Evolutionary conservation across 2,113 vertebrate species (phyloP), one percentile per base, ranked within the genome.

Genomic region (Protobothrops mucrosquamatus): DNA sequence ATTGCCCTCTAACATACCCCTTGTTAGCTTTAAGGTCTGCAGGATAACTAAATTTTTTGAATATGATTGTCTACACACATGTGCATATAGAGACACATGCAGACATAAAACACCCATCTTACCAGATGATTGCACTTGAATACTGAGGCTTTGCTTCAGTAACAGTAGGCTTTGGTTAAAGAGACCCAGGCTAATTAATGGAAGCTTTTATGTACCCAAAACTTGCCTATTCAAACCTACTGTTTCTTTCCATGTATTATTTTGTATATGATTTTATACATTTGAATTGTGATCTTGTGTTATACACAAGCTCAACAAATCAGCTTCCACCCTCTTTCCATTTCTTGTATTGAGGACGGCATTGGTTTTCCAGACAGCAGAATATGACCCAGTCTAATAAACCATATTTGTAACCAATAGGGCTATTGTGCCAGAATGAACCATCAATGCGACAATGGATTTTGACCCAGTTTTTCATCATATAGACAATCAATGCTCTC

Each of bases 21-120:
- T 92, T 94, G 95, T 46, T 24, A 4, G 57, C 92, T 11, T 94
- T 59, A 34, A 87, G 89, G 48, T n/a, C 43, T 57, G 20, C 15
- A 93, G 64, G 0, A 91, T 69, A 52, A 23, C 56, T 34, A 61
- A 0, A 0, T 26, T 55, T 64, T 64, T 64, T 64, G 9, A 64
- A 64, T 29, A 29, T 64, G 59, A 64, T 64, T 64, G 26, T 64
- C 59, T 64, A 29, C 26, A 64, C 9, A 11, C 59, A 61, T 3
- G 24, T 55, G 54, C 56, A 2, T 26, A 34, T 0, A 6, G 39
- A 64, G n/a, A 87, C 59, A 87, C 2, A 3, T 1, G 34, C 55
- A 91, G 92, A 85, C 69, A 2, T 5, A 12, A 87, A 46, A 23
- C 14, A 91, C 92, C 26, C 46, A 0, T 55, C 3, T 81, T 91